Base-by-base conservation (phyloP, 2,888 invertebrate species). In the Dyspetes luteomarginatus region DNA sequence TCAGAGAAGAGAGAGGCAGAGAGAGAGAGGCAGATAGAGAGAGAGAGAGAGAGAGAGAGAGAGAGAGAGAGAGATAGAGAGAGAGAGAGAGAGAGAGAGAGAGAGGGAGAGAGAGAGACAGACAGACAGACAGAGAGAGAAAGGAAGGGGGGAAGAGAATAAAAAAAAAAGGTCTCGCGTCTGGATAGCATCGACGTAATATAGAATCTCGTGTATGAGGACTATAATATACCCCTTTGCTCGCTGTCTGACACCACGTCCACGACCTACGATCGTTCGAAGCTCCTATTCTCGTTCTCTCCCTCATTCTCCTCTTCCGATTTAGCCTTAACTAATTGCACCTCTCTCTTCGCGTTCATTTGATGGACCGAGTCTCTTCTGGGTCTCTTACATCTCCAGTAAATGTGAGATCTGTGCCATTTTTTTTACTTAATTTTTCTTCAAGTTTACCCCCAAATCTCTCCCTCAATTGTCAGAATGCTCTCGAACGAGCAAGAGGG, bases 211-310 rank as follows among this genome's bases (percentile, higher is more conserved):
- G n/a, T 4, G 36, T 36, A 9, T 12, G 36, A 36, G n/a, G 36
- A 58, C 12, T 45, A 69, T 58, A 58, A 71, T 71, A 45, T 58
- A 71, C 48, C 58, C 41, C 2, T 36, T 36, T 71, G 69, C 56
- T 26, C 26, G 26, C 41, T 9, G 69, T 48, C 56, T 28, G 58
- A 58, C 56, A 56, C 55, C 69, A 45, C 69, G 56, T 56, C 69
- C 56, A 45, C 69, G 69, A 71, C 69, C 56, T 56, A 71, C 69
- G 69, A 71, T 71, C 69, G 58, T 45, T 43, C 45, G 69, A 26
- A 58, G 43, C 69, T 26, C 28, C n/a, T n/a, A n/a, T n/a, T 19
- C 28, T 26, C 26, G 19, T 24, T 17, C 24, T 19, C 45, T 17
- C 58, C 58, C 58, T 26, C 58, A 28, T 58, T 71, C 58, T 71